Evolutionary conservation across 2,113 vertebrate species (phyloP).

Genomic region (Reinhardtius hippoglossoides): DNA sequence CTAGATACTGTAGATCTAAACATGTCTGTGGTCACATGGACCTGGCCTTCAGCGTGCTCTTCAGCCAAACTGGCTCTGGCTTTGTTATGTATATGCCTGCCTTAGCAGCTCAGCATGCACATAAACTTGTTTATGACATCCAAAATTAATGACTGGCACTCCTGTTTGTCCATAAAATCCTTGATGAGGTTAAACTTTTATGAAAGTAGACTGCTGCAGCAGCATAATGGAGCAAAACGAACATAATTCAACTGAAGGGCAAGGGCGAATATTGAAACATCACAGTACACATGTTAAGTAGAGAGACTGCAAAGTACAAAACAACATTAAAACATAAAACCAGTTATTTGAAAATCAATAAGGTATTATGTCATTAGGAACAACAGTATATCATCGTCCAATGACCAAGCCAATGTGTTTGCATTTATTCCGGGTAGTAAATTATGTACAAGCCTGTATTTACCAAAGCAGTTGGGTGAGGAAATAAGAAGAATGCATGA

Average conservation of each 20-base stretch:
- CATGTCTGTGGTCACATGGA: slow-evolving; percentile 59
- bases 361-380: background rate
- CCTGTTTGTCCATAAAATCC: slow-evolving; percentile 22
- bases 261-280: background rate
- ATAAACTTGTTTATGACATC: slow-evolving; percentile 11
- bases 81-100: background rate
- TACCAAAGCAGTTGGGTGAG: background rate
- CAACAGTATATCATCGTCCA: background rate
- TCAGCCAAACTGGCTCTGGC: slow-evolving; percentile 18
- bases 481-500: no score
- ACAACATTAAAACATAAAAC: background rate
- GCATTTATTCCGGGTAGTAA: background rate
- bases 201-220: slow-evolving; percentile 1
- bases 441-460: background rate
- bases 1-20: slow-evolving; percentile 54
- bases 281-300: background rate
- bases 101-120: background rate
- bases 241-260: background rate
- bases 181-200: slow-evolving; percentile 1
- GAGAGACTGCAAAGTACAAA: background rate
- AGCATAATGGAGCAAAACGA: background rate
- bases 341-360: background rate
- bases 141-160: slow-evolving; percentile 5
- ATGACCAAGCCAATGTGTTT: background rate
- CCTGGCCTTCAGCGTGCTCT: slow-evolving; percentile 56